phyloP scores from a whole-genome alignment of 2,797 vertebrate species.

The Trichosurus vulpecula region DNA sequence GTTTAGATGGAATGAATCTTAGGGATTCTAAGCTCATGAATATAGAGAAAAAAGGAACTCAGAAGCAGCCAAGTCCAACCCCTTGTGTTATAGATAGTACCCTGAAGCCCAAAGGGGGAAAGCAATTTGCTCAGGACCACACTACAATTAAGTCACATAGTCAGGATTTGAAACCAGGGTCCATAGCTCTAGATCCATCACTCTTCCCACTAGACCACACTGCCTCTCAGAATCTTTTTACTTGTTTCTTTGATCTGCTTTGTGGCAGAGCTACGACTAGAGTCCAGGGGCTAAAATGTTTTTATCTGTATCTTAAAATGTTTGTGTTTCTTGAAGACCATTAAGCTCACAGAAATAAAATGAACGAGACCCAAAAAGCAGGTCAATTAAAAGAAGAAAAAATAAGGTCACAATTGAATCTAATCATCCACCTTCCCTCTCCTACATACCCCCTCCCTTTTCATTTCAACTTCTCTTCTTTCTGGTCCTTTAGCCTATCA shows the following conservation, averaged over 20 bases:
- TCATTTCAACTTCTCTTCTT: slow-evolving; percentile 16
- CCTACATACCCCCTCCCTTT: not conserved
- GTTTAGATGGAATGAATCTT: not conserved
- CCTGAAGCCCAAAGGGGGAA: not conserved
- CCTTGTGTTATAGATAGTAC: not conserved
- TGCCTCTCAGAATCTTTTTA: not conserved
- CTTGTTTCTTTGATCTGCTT: not conserved
- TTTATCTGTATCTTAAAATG: not conserved
- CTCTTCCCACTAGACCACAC: not conserved
- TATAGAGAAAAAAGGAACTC: not conserved
- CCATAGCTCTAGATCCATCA: not conserved
- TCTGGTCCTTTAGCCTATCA: slow-evolving; percentile 19
- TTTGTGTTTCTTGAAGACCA: not conserved
- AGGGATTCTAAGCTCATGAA: not conserved
- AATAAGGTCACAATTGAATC: slow-evolving; percentile 60
- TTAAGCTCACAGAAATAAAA: not conserved
- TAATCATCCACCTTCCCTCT: not conserved
- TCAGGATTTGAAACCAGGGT: not conserved
- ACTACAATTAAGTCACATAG: not conserved
- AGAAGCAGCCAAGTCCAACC: not conserved
- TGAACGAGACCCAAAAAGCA: slow-evolving; percentile 44
- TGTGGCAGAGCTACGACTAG: not conserved
- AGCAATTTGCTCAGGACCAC: not conserved
- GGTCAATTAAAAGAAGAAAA: slow-evolving; percentile 62
- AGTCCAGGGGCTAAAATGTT: not conserved